Conservation (phyloP, 2,113 vertebrate species). For the Baryphthengus martii region DNA sequence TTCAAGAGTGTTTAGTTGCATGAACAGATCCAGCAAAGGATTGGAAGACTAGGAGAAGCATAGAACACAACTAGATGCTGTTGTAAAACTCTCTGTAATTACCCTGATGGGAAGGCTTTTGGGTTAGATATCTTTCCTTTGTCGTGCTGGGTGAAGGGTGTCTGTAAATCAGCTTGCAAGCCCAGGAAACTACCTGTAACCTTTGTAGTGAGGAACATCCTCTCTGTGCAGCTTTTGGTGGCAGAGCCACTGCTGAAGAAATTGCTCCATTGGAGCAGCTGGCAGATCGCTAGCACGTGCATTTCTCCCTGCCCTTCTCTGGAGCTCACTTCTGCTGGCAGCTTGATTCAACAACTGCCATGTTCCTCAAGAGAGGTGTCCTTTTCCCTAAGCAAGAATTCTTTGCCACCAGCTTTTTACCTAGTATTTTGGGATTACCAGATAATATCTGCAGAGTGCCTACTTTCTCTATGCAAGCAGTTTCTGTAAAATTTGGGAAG, state of each 20-base stretch:
- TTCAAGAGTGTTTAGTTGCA: neutral
- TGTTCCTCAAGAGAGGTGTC: neutral
- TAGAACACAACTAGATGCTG: neutral
- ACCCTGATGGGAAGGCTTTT: neutral
- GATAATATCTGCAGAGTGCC: neutral
- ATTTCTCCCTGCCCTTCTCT: neutral
- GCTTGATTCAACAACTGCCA: neutral
- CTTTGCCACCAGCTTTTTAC: neutral
- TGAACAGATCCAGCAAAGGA: neutral
- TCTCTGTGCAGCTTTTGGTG: neutral
- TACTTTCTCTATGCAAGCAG: neutral
- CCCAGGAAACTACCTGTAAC: neutral
- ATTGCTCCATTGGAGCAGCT: neutral
- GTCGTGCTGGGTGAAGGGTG: neutral
- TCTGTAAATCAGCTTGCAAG: neutral
- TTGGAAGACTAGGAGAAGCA: neutral
- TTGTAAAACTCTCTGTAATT: neutral
- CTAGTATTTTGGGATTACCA: neutral
- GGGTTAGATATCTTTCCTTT: neutral
- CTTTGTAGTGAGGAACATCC: neutral
- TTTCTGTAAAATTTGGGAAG: neutral
- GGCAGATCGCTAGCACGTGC: fast-evolving
- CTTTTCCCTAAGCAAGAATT: neutral
- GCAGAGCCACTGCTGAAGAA: neutral
- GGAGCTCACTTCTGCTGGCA: neutral